Evolutionary conservation across 1,140 invertebrate genomes (phyloP).

Genomic region (Lepidurus couesii): DNA sequence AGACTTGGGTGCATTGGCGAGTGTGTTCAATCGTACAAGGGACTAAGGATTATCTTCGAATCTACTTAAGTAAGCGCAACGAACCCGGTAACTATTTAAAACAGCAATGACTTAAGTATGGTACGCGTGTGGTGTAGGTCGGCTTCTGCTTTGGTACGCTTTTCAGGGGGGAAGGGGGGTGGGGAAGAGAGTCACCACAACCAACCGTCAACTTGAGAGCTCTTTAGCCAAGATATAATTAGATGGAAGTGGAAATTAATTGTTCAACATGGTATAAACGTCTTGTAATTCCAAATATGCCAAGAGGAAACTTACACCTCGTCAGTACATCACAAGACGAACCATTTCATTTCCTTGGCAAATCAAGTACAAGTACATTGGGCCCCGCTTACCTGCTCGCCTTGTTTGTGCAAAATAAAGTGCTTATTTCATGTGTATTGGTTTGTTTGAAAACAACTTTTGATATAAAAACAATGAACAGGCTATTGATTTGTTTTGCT

Average conservation of each 20-base stretch:
- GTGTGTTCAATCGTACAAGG: background rate
- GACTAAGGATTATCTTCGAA: background rate
- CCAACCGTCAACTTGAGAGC: constrained; percentile 20
- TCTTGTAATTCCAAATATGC: too few species aligned
- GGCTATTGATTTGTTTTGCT: background rate
- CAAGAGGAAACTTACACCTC: too few species aligned
- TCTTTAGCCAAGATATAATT: constrained; percentile 20
- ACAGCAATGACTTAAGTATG: background rate
- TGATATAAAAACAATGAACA: too few species aligned
- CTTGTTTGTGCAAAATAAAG: too few species aligned
- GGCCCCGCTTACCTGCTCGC: too few species aligned
- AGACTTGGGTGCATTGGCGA: background rate
- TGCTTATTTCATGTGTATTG: too few species aligned
- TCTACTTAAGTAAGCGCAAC: background rate
- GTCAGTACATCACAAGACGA: too few species aligned
- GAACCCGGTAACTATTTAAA: background rate
- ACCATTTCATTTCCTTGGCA: too few species aligned
- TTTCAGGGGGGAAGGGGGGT: constrained; percentile 12
- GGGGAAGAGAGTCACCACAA: constrained; percentile 2
- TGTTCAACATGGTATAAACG: background rate
- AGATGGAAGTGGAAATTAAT: constrained; percentile 11
- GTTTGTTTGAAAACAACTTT: too few species aligned
- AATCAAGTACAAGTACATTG: too few species aligned
- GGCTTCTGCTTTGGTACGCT: constrained; percentile 18
- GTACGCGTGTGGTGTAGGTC: constrained; percentile 17